Conservation (phyloP, 2,113 vertebrate species). For the Tragelaphus buxtoni region DNA sequence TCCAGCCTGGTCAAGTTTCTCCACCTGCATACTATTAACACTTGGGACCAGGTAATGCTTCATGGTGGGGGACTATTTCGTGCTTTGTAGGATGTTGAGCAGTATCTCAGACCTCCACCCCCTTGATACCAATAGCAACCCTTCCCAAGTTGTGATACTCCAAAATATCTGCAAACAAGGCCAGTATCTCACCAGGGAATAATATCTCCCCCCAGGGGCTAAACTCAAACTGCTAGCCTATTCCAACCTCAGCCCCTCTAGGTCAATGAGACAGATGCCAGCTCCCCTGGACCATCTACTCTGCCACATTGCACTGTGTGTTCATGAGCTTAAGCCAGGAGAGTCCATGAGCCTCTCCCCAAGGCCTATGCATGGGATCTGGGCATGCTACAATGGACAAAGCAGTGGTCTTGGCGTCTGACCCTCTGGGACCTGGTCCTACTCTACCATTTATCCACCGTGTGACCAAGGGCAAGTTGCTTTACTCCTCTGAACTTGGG, state of each 20-base stretch:
- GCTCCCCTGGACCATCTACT: neutral
- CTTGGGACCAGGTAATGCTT: neutral
- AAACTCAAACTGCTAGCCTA: neutral
- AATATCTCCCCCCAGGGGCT: neutral
- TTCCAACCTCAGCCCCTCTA: neutral
- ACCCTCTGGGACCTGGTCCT: neutral
- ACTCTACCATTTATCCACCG: neutral
- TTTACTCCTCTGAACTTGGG: neutral
- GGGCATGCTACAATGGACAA: neutral
- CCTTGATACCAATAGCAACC: neutral
- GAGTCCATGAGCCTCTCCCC: neutral
- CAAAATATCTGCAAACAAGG: neutral
- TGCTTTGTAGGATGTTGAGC: neutral
- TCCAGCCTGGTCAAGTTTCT: neutral
- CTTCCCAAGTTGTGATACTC: neutral
- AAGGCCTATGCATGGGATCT: neutral
- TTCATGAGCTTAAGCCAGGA: neutral
- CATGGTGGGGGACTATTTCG: neutral
- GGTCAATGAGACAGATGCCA: neutral
- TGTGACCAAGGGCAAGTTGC: neutral
- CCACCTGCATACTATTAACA: neutral
- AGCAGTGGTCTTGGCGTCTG: neutral
- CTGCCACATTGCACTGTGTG: rapidly evolving
- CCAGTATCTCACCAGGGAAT: neutral
- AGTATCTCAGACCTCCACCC: neutral